Base-by-base conservation (phyloP, 1,140 invertebrate genomes). In the Pseudomyrmex pallidus region DNA sequence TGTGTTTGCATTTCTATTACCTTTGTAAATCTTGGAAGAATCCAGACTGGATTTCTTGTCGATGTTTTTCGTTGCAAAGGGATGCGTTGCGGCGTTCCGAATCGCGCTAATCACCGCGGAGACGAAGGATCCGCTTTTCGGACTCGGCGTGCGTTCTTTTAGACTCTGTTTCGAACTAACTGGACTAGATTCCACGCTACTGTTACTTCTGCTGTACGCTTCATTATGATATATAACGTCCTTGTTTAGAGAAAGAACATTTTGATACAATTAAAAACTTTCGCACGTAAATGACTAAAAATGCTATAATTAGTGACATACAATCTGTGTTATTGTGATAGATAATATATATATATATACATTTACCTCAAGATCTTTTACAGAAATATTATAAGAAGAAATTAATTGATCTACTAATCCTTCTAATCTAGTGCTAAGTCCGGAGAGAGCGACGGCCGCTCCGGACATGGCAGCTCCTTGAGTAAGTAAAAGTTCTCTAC, bases 181-280 rank as follows among this genome's bases (percentile, higher is more conserved):
- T 2, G 95, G 95, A 89, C 95, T 96, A 4, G 95, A 95, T 68
- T 96, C 95, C 15, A 94, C 92, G 89, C 95, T 95, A 85, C 95
- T 95, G 66, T 94, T 95, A 87, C 95, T 95, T 87, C 96, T 95
- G 91, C 96, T 96, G 91, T 96, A 96, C 0, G 95, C 96, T 90
- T 97, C 97, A 78, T 97, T 97, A 89, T 97, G 96, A 91, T 96
- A 97, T 68, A 97, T 96, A 61, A 96, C 95, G 88, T 96, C 96
- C 96, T 96, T 84, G 13, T 15, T 61, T 35, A 35, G 35, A 89
- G 90, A 85, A 52, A 57, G 63, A 68, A 0, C 46, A 78, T 70
- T 70, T 57, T 1, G 10, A 57, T 57, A n/a, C 13, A 48, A 22
- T 78, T 78, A 46, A 63, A 35, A 35, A 50, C 2, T 46, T 20